phyloP scores from a whole-genome alignment of 37 sponge, comb jelly and placozoan species.

The Diacarnus erythraeanus region DNA sequence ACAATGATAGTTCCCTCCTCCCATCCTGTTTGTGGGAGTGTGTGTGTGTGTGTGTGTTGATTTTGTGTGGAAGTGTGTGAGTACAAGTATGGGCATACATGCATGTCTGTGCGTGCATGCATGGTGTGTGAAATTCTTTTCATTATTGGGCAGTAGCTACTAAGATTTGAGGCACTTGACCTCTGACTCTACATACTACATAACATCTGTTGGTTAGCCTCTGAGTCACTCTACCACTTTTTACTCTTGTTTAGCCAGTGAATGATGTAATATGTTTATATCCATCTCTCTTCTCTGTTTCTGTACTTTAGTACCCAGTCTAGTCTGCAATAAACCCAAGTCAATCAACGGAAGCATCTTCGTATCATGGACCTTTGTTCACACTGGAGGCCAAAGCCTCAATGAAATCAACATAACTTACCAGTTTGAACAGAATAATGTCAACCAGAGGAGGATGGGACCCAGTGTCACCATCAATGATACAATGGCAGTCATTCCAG shows the following conservation, averaged over 20 bases:
- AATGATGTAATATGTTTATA: not conserved
- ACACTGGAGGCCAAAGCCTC: constrained; percentile 21
- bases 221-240: not conserved
- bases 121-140: not conserved
- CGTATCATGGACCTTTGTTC: constrained; percentile 6
- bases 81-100: too few species aligned
- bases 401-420: not conserved
- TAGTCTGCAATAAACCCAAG: too few species aligned
- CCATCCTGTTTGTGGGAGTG: too few species aligned
- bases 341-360: not conserved
- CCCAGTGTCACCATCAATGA: not conserved
- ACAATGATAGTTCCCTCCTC: too few species aligned
- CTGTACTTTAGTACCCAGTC: too few species aligned
- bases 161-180: not conserved
- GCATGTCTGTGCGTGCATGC: too few species aligned
- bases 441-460: not conserved
- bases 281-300: not conserved
- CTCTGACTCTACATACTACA: not conserved
- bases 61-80: too few species aligned
- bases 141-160: not conserved
- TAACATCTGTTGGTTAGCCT: not conserved
- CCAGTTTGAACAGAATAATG: not conserved
- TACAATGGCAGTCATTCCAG: not conserved
- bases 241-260: not conserved
- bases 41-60: too few species aligned